A percentile compares a stretch with the other conserved stretches of the same genome.
phyloP scores from a whole-genome alignment of 2,888 invertebrate genomes.

The Periphyllus acericola region DNA sequence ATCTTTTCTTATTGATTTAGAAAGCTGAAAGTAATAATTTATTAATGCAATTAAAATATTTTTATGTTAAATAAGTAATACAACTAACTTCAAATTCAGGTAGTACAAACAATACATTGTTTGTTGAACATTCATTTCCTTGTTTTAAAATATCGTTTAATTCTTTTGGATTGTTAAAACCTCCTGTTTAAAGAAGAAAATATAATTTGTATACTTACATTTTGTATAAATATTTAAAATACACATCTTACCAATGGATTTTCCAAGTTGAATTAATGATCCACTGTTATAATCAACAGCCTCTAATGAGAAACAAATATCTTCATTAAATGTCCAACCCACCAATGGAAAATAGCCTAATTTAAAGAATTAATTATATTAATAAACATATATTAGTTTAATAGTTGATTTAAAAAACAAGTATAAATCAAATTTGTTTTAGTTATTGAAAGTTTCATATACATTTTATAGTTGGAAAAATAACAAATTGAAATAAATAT shows the following conservation, averaged over 20 bases:
- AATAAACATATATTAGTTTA: not conserved
- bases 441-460: not conserved
- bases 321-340: conserved; percentile 79
- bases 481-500: no score
- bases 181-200: conserved; percentile 12
- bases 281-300: conserved; percentile 91
- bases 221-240: not conserved
- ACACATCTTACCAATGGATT: conserved; percentile 72
- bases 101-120: conserved; percentile 62
- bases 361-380: conserved; percentile 5
- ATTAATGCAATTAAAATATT: not conserved
- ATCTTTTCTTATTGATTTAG: conserved; percentile 67
- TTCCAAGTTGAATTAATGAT: conserved; percentile 86
- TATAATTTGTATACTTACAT: conserved; percentile 7
- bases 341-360: conserved; percentile 88
- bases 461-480: not conserved
- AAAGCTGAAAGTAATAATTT: conserved; percentile 12
- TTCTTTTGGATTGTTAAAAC: conserved; percentile 48
- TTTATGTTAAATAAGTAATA: not conserved
- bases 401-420: not conserved
- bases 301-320: conserved; percentile 82
- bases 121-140: conserved; percentile 52
- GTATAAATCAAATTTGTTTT: not conserved
- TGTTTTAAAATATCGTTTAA: conserved; percentile 56
- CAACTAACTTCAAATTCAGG: conserved; percentile 36